A percentile compares a stretch with the other conserved stretches of the same genome.
Conservation (phyloP, 2,888 invertebrate species). For the Nasonia oneida region DNA sequence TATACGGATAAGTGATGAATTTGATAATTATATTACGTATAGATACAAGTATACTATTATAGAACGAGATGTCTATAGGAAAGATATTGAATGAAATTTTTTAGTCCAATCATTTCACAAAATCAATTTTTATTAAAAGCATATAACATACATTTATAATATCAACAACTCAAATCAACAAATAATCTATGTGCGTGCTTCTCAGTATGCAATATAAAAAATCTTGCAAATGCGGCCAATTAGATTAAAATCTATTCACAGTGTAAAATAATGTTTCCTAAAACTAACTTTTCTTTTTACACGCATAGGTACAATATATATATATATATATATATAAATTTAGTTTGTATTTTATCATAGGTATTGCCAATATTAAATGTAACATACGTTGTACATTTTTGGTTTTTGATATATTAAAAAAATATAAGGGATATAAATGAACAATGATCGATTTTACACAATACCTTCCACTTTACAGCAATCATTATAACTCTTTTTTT, state of each 20-base stretch:
- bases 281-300: constrained; percentile 18
- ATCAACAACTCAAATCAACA: constrained; percentile 18
- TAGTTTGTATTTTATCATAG: constrained; percentile 1
- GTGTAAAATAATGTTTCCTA: constrained; percentile 23
- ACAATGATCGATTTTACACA: not conserved
- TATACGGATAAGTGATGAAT: not conserved
- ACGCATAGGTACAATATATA: not conserved
- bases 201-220: constrained; percentile 17
- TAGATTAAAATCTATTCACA: constrained; percentile 24
- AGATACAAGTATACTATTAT: not conserved
- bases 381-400: not conserved
- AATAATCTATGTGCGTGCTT: constrained; percentile 24
- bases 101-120: not conserved
- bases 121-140: constrained; percentile 57
- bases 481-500: not conserved
- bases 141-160: constrained; percentile 38
- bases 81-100: not conserved
- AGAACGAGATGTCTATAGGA: not conserved
- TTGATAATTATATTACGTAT: not conserved
- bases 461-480: not conserved
- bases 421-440: not conserved
- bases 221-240: not conserved
- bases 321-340: constrained; percentile 30
- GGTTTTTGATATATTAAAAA: constrained; percentile 17
- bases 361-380: constrained; percentile 18